A percentile compares a stretch with the other conserved stretches of the same genome.
Conservation (phyloP, 2,888 invertebrate species). For the Neoaliturus tenellus region DNA sequence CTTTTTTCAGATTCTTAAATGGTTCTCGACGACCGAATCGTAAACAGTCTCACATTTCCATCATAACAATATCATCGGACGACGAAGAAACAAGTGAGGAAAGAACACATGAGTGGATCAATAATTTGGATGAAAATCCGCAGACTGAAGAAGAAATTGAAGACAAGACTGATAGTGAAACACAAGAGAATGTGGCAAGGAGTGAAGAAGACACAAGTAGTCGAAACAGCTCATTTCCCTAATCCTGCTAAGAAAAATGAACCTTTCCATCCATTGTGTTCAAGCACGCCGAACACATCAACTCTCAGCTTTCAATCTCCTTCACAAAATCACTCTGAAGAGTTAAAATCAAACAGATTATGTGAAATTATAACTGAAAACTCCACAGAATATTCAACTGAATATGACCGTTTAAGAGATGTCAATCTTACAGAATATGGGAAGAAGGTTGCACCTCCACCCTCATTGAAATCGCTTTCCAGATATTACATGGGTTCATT, state of each 20-base stretch:
- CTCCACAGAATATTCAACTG: neutral
- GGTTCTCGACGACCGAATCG: neutral
- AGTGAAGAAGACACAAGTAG: too few relatives aligned
- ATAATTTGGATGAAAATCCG: neutral
- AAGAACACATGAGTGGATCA: slow-evolving; percentile 13
- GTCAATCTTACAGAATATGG: too few relatives aligned
- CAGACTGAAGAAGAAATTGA: neutral
- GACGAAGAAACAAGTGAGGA: neutral
- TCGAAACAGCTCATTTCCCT: too few relatives aligned
- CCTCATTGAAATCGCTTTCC: too few relatives aligned
- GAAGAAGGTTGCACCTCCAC: too few relatives aligned
- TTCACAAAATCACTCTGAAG: neutral
- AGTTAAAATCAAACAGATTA: neutral
- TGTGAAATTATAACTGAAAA: neutral
- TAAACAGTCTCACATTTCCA: slow-evolving; percentile 33
- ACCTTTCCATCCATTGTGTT: neutral
- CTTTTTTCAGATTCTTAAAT: neutral
- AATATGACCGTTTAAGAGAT: too few relatives aligned
- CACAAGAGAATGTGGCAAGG: neutral
- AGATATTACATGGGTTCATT: too few relatives aligned
- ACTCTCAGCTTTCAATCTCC: too few relatives aligned
- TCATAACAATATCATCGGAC: slow-evolving; percentile 11
- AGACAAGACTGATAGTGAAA: neutral
- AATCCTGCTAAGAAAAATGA: neutral
- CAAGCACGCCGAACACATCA: neutral